These are phyloP conservation scores for Etheostoma nigrum DNA, from an alignment of 2,797 vertebrate genomes.

Conservation along the genomic window DNA sequence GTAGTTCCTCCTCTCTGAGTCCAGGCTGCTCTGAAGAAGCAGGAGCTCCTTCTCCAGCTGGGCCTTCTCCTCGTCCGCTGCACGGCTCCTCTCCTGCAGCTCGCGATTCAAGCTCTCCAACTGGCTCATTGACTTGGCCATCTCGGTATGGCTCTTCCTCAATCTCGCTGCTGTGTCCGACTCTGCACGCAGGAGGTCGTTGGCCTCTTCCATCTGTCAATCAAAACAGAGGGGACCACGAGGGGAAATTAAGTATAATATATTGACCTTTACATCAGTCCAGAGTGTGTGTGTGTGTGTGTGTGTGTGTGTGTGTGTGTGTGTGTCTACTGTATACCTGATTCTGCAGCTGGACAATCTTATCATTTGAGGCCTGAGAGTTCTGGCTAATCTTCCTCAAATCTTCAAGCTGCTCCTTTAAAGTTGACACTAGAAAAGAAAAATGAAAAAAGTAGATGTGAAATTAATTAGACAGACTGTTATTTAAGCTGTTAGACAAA, in stretches of 20 bases:
- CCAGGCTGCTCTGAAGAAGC: conserved; percentile 93
- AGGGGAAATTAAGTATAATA: not conserved
- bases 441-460: not conserved
- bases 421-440: conserved; percentile 90
- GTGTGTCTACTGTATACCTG: conserved; percentile 84
- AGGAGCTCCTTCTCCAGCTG: conserved; percentile 94
- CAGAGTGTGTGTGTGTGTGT: not conserved
- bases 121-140: conserved; percentile 92
- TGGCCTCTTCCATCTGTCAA: conserved; percentile 94
- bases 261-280: not conserved
- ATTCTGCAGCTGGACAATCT: conserved; percentile 94
- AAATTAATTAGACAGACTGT: not conserved
- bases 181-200: conserved; percentile 94
- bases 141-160: conserved; percentile 95
- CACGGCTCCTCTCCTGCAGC: conserved; percentile 92
- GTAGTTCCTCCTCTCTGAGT: conserved; percentile 93
- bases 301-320: not conserved
- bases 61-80: conserved; percentile 88
- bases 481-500: not conserved
- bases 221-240: not conserved
- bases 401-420: conserved; percentile 98
- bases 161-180: conserved; percentile 95
- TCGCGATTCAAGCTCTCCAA: conserved; percentile 94
- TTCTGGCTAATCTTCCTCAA: conserved; percentile 95
- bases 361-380: conserved; percentile 95